A percentile compares a stretch with the other conserved stretches of the same genome.
phyloP scores from a whole-genome alignment of 2,797 vertebrate genomes.

The Adrianichthys oophorus region DNA sequence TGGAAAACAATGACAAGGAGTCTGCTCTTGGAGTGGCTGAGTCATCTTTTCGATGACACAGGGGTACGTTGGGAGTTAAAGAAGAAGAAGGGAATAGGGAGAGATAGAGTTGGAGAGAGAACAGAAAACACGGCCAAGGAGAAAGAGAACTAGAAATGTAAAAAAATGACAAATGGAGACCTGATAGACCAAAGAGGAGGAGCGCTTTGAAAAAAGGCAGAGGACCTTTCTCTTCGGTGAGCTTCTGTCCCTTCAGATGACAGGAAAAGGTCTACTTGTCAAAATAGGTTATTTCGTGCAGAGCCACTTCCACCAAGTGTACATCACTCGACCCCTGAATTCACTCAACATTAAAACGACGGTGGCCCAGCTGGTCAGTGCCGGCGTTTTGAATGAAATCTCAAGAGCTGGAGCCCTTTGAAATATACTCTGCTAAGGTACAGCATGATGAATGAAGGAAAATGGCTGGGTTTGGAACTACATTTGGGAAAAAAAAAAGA shows the following conservation, averaged over 20 bases:
- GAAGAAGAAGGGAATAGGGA: slow-evolving; percentile 31
- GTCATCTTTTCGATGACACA: slow-evolving; percentile 44
- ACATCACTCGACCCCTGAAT: slow-evolving; percentile 43
- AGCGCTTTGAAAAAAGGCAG: slow-evolving; percentile 25
- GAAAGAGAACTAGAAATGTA: slow-evolving; percentile 33
- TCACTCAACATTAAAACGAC: slow-evolving; percentile 63
- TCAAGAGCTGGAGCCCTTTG: slow-evolving; percentile 19
- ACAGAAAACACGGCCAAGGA: slow-evolving; percentile 24
- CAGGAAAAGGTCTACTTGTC: slow-evolving; percentile 39
- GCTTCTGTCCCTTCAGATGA: slow-evolving; percentile 26
- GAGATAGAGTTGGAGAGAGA: slow-evolving; percentile 47
- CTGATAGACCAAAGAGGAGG: slow-evolving; percentile 8
- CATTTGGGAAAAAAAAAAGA: slow-evolving; percentile 34
- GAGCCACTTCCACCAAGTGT: slow-evolving; percentile 28
- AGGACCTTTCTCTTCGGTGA: slow-evolving; percentile 12
- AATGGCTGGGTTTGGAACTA: slow-evolving; percentile 28
- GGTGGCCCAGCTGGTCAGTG: slow-evolving; percentile 50
- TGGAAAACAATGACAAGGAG: slow-evolving; percentile 42
- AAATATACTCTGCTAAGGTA: slow-evolving; percentile 33
- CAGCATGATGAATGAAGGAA: slow-evolving; percentile 47
- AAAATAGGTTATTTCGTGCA: slow-evolving; percentile 29
- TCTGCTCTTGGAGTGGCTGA: slow-evolving; percentile 46
- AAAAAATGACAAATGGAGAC: slow-evolving; percentile 28
- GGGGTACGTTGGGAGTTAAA: slow-evolving; percentile 14
- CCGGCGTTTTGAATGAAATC: slow-evolving; percentile 28